Evolutionary conservation across 2,797 vertebrate species (phyloP).

Genomic region (Neosilurus hyrtlii): DNA sequence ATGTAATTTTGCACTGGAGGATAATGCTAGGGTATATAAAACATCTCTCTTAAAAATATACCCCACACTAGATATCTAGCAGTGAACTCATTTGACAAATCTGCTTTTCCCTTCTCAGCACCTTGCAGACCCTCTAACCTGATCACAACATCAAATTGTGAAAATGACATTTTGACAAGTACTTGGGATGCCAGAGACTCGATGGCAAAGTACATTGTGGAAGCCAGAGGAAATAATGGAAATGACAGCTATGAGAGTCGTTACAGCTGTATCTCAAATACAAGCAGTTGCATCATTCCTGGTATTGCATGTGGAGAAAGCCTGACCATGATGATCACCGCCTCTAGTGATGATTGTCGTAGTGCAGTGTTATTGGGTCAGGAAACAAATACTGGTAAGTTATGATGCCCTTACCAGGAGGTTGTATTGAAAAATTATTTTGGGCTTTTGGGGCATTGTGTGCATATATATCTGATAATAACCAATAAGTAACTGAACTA

Average conservation of each 20-base stretch:
- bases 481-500: not conserved
- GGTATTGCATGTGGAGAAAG: slow-evolving; percentile 71
- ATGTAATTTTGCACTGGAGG: not conserved
- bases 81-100: not conserved
- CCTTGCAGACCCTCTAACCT: slow-evolving; percentile 75
- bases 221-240: slow-evolving; percentile 67
- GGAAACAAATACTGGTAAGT: slow-evolving; percentile 71
- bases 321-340: slow-evolving; percentile 68
- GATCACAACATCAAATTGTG: slow-evolving; percentile 61
- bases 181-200: slow-evolving; percentile 72
- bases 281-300: slow-evolving; percentile 70
- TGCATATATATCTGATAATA: not conserved
- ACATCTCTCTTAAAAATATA: not conserved
- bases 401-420: not conserved
- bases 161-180: slow-evolving; percentile 61
- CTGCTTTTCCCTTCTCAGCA: slow-evolving; percentile 60
- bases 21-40: too few species aligned
- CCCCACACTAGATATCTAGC: not conserved
- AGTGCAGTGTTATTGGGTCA: slow-evolving; percentile 62
- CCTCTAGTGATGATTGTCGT: slow-evolving; percentile 70
- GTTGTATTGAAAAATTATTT: not conserved
- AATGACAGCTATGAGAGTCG: slow-evolving; percentile 12
- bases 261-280: slow-evolving; percentile 71
- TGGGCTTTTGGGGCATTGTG: not conserved
- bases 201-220: slow-evolving; percentile 67